Evolutionary conservation across 2,888 invertebrate species (phyloP), one percentile per base, ranked within the genome.

Genomic region (Omphaloscelis lunosa): DNA sequence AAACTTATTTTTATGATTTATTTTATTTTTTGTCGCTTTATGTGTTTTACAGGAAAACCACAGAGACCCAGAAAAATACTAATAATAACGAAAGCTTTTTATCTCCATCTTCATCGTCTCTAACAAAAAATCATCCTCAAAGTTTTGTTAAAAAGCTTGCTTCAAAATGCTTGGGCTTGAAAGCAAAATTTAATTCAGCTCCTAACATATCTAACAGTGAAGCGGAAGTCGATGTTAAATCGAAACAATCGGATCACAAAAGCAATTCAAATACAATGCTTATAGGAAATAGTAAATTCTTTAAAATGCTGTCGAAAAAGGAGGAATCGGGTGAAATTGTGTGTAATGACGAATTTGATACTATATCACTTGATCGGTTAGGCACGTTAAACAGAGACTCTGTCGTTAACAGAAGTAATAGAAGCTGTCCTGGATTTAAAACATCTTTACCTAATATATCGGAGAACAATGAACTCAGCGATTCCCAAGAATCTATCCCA

Each of bases 81-180:
- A 96, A 96, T 93, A 92, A 91, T 92, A 93, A 92, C 91, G 92
- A 95, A 91, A 94, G 96, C 95, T 93, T 94, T 86, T 89, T 94
- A 92, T 92, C 93, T 91, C 94, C 95, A 92, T 95, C 96, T 89
- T 94, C 96, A 92, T 96, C 96, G 86, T 93, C 93, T 89, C 87
- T 96, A 94, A 96, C 94, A 89, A 96, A 96, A 92, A 93, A 89
- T 90, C 93, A 95, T 90, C 92, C 95, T 89, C 95, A 95, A 91
- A 96, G 95, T 94, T 96, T 96, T 92, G 96, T 96, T 79, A 95
- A 96, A 95, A 96, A 95, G 95, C 95, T 97, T 94, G 96, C 97
- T 93, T 96, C 96, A 56, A 97, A 96, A 92, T 96, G 95, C 95
- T 95, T 96, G 92, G 96, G 97, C 92, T 92, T 96, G 41, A 97